Percentiles rank a stretch among this genome's conserved stretches.
Evolutionary conservation across 2,888 invertebrate genomes (phyloP).

Genomic region (Chloroclystis v-ata): DNA sequence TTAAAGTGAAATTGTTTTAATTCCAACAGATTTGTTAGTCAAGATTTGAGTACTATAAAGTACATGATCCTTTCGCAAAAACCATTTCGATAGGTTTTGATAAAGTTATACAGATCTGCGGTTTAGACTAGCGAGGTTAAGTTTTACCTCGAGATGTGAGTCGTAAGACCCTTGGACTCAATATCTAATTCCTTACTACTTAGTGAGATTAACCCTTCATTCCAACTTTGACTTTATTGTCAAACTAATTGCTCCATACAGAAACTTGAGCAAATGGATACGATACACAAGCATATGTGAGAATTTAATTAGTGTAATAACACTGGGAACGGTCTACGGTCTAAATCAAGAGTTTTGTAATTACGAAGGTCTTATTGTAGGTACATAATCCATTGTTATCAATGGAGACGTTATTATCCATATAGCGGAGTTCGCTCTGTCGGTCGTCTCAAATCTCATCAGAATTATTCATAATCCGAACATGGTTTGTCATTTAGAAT

Average conservation of each 20-base stretch:
- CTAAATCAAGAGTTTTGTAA: conserved; percentile 2
- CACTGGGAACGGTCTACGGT: background rate
- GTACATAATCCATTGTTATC: background rate
- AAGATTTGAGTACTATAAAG: background rate
- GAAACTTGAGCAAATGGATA: conserved; percentile 8
- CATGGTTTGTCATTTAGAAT: conserved; percentile 44
- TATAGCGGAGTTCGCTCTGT: conserved; percentile 34
- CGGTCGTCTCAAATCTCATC: conserved; percentile 41
- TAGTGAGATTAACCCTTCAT: conserved; percentile 45
- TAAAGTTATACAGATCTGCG: conserved; percentile 1
- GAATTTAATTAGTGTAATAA: conserved; percentile 5
- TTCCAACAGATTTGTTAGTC: background rate
- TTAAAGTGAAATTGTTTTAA: conserved; percentile 28
- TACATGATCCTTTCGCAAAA: too few relatives aligned
- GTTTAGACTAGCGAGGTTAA: conserved; percentile 41
- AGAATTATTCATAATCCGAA: conserved; percentile 47
- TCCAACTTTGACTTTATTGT: conserved; percentile 37
- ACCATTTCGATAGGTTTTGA: too few relatives aligned
- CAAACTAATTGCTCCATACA: conserved; percentile 37
- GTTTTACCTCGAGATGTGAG: conserved; percentile 41
- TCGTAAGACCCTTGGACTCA: conserved; percentile 37
- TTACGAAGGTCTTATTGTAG: background rate
- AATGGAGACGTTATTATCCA: background rate
- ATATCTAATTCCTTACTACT: conserved; percentile 39
- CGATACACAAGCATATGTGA: background rate